Evolutionary conservation across 1,140 invertebrate genomes (phyloP).

Genomic region (Cyclargus thomasi): DNA sequence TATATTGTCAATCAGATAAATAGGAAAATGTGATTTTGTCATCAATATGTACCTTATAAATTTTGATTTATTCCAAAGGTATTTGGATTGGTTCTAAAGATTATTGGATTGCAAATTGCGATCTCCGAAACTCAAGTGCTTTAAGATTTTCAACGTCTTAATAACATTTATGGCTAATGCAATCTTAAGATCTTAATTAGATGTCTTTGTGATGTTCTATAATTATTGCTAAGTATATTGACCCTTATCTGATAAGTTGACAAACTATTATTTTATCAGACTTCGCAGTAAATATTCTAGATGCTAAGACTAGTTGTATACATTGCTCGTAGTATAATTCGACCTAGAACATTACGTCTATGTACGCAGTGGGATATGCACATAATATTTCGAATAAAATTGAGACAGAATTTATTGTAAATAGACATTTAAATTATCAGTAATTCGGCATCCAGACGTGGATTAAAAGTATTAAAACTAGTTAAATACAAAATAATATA

Average conservation of each 20-base stretch:
- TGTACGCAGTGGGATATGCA: background rate
- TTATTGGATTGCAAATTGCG: too few relatives aligned
- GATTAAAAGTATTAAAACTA: too few relatives aligned
- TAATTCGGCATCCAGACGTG: too few relatives aligned
- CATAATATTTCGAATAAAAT: too few relatives aligned
- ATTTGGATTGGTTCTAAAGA: too few relatives aligned
- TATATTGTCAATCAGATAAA: too few relatives aligned
- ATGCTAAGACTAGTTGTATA: conserved; percentile 18
- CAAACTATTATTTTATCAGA: conserved; percentile 42
- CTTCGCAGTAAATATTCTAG: background rate
- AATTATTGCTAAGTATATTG: conserved; percentile 21
- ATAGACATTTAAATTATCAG: too few relatives aligned
- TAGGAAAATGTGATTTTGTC: too few relatives aligned
- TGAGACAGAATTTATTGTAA: too few relatives aligned
- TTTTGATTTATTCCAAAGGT: too few relatives aligned
- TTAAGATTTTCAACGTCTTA: background rate
- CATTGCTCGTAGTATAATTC: background rate
- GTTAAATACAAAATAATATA: too few relatives aligned
- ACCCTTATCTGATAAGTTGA: conserved; percentile 39
- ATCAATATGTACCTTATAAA: too few relatives aligned
- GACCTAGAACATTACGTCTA: background rate
- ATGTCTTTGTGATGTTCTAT: conserved; percentile 19
- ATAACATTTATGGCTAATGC: background rate
- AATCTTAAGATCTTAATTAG: background rate
- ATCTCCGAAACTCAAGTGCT: background rate